Conservation (phyloP, 2,888 invertebrate genomes). For the Gonocerus acuteangulatus region DNA sequence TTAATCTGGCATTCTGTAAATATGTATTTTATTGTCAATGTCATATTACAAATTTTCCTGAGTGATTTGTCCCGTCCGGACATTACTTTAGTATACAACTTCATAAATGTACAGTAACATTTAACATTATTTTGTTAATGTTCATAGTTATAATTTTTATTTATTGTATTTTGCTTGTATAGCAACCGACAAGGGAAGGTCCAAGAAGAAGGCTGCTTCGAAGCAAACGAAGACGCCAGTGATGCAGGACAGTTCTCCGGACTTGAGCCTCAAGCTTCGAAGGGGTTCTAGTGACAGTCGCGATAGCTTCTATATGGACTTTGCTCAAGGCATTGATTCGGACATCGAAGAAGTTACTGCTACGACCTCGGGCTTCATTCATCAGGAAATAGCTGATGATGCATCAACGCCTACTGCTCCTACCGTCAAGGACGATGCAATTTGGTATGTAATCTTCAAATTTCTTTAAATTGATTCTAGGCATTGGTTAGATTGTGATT, state of each 20-base stretch:
- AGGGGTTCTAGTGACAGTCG: constrained; percentile 79
- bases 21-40: too few relatives aligned
- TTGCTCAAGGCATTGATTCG: constrained; percentile 79
- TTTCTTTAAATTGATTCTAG: constrained; percentile 3
- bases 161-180: too few relatives aligned
- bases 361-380: constrained; percentile 46
- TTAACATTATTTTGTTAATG: too few relatives aligned
- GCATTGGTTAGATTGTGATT: background rate
- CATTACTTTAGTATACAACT: too few relatives aligned
- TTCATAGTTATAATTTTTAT: too few relatives aligned
- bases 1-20: too few relatives aligned
- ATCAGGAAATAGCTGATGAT: constrained; percentile 36
- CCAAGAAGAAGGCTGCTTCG: constrained; percentile 4
- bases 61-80: too few relatives aligned
- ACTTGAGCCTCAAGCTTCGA: constrained; percentile 74
- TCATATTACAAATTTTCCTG: too few relatives aligned
- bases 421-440: constrained; percentile 37
- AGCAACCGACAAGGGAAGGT: constrained; percentile 15
- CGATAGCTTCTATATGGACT: constrained; percentile 85
- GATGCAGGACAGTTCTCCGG: constrained; percentile 73
- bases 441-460: constrained; percentile 30
- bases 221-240: constrained; percentile 1
- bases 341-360: constrained; percentile 78
- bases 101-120: too few relatives aligned
- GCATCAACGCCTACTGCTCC: constrained; percentile 38